A percentile compares a stretch with the other conserved stretches of the same genome.
Conservation (phyloP, 2,888 invertebrate genomes). For the Linnaemya vulpina region DNA sequence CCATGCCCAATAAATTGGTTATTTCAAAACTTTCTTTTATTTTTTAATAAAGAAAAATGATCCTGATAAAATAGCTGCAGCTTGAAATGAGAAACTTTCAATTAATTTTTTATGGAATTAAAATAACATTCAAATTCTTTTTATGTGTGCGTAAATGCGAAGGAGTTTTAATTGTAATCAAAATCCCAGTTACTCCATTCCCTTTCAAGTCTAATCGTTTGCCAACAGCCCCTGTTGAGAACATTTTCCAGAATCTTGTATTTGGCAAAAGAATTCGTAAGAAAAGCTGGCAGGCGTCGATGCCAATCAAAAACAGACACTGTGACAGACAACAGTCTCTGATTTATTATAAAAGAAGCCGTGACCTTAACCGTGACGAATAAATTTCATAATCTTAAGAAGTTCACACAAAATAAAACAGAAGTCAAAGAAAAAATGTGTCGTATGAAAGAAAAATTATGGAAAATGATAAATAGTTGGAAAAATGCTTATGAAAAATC, state of each 20-base stretch:
- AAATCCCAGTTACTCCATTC: background rate
- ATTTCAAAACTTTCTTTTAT: too few species aligned
- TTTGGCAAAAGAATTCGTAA: conserved; percentile 21
- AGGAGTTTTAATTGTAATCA: background rate
- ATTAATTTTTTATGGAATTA: too few species aligned
- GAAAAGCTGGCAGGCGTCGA: conserved; percentile 70
- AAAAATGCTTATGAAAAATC: conserved; percentile 40
- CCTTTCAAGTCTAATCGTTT: conserved; percentile 10
- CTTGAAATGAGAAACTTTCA: too few species aligned
- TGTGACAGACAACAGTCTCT: conserved; percentile 66
- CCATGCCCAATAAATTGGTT: too few species aligned
- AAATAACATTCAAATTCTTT: too few species aligned
- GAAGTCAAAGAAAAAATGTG: conserved; percentile 5
- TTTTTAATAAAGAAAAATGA: too few species aligned
- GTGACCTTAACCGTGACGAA: conserved; percentile 67
- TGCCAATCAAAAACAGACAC: conserved; percentile 73
- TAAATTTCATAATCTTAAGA: conserved; percentile 42
- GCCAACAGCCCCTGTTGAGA: background rate
- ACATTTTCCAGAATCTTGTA: background rate
- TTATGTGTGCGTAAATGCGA: too few species aligned
- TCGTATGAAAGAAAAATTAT: conserved; percentile 1
- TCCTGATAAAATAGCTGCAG: too few species aligned
- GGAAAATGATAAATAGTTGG: conserved; percentile 30
- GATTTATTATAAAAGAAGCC: conserved; percentile 63
- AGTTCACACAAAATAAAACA: conserved; percentile 10